These are phyloP conservation scores for Platichthys flesus DNA, from an alignment of 2,113 vertebrate species.

Conservation along the genomic window DNA sequence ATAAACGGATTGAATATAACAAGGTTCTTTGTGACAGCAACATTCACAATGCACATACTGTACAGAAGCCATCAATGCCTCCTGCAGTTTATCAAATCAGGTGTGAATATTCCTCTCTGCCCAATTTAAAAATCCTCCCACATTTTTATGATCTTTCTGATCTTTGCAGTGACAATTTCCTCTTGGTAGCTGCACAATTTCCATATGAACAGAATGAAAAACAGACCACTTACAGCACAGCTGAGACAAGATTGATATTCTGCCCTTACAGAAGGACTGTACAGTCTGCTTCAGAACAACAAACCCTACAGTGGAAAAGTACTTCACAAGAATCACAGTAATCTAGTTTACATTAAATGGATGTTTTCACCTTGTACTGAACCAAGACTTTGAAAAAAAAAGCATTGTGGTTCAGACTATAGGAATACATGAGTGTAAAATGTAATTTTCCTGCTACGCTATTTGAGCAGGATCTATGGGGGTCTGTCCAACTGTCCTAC, in stretches of 20 bases:
- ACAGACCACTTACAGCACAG: conserved; percentile 38
- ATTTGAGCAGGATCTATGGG: conserved; percentile 50
- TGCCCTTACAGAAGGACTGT: conserved; percentile 14
- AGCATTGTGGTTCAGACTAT: conserved; percentile 13
- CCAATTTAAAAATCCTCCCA: conserved; percentile 45
- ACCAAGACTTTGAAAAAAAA: conserved; percentile 29
- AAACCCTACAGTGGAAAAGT: conserved; percentile 23
- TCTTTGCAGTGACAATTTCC: conserved; percentile 35
- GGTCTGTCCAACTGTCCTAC: conserved; percentile 80
- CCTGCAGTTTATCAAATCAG: conserved; percentile 25
- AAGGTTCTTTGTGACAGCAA: conserved; percentile 11
- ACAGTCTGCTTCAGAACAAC: conserved; percentile 34
- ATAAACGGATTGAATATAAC: conserved; percentile 33
- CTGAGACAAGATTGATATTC: conserved; percentile 47
- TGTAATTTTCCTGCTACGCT: conserved; percentile 30
- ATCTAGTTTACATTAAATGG: conserved; percentile 46
- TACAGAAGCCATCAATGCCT: conserved; percentile 18
- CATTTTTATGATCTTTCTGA: conserved; percentile 37
- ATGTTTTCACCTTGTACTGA: conserved; percentile 31
- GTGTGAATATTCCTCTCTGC: conserved; percentile 25
- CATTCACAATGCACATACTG: conserved; percentile 25
- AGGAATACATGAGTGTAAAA: conserved; percentile 17
- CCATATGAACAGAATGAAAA: conserved; percentile 42
- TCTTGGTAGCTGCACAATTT: conserved; percentile 29
- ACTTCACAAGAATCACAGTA: conserved; percentile 43